phyloP scores from a whole-genome alignment of 2,797 vertebrate species.

The Manis javanica region DNA sequence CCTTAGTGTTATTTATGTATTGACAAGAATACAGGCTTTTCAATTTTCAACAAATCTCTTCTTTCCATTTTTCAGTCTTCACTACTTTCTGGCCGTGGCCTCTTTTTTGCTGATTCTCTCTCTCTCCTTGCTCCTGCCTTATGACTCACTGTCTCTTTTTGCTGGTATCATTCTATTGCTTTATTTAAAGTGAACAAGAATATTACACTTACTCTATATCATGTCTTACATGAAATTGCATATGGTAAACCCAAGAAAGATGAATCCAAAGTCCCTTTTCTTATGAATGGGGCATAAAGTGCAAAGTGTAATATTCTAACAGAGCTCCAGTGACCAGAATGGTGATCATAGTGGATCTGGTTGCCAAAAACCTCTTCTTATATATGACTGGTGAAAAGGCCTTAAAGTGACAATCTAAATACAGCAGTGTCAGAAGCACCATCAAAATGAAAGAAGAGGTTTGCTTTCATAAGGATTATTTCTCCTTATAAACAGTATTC shows the following conservation, averaged over 20 bases:
- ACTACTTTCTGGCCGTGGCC: rapidly evolving
- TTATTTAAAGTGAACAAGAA: not conserved
- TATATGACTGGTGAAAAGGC: not conserved
- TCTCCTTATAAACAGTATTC: not conserved
- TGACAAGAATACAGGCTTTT: not conserved
- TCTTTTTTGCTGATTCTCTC: not conserved
- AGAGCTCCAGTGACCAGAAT: not conserved
- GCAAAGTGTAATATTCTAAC: not conserved
- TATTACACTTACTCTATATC: not conserved
- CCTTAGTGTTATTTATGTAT: not conserved
- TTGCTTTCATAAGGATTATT: not conserved
- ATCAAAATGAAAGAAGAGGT: not conserved
- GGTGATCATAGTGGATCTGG: not conserved
- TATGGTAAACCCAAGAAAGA: not conserved
- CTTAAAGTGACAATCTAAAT: not conserved
- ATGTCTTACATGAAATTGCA: not conserved
- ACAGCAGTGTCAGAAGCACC: not conserved
- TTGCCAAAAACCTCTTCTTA: not conserved
- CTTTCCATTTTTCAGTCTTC: not conserved
- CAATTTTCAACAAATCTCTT: not conserved
- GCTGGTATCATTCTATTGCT: not conserved
- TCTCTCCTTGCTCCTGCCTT: not conserved
- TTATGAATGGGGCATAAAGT: not conserved
- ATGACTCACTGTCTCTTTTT: not conserved
- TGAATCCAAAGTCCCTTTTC: not conserved